Evolutionary conservation across 30 jellyfish, hydroid and myxozoan genomes (phyloP), one percentile per base, ranked within the genome.

Genomic region (Cassiopea andromeda): DNA sequence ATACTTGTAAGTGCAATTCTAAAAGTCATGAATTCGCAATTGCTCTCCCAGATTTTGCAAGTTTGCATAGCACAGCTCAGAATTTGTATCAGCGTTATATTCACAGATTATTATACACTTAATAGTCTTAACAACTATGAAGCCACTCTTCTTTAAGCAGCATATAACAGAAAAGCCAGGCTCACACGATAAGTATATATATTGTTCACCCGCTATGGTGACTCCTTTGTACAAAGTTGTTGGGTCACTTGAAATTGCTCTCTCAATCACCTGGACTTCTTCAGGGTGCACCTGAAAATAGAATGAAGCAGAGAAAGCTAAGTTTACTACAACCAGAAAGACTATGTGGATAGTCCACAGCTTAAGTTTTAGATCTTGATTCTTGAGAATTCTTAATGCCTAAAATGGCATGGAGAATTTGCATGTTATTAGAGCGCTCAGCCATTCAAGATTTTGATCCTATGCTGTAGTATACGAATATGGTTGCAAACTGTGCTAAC

Each of bases 151-250:
- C 12, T 76, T 75, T 72, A 70, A 59, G 66, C 84, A 77, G 90
- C 97, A 90, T 60, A 83, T 59, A 16, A 83, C 81, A 38, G 92
- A 80, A 15, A 46, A 82, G 2, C 97, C 97, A 73, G 97, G 97
- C 80, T 90, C 97, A 59, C 93, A 90, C 13, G 92, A 78, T 14
- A 90, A 76, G 61, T 82, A 90, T 38, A 72, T 74, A 60, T 90
- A 83, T 2, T 85, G 60, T 27, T 75, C 60, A n/a, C 97, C 87
- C 1, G 83, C 93, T 7, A 90, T 3, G 48, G 92, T 69, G 16
- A 90, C 87, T 2, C 97, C 97, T 47, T 77, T 75, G 80, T 90
- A 90, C 2, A 90, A 67, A 1, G 91, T 60, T 69, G 97, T 70
- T 58, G 93, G 93, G 74, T 90, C 97, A 18, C 19, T 76, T 60